Base-by-base conservation (phyloP, 2,113 vertebrate species). In the Paramisgurnus dabryanus region DNA sequence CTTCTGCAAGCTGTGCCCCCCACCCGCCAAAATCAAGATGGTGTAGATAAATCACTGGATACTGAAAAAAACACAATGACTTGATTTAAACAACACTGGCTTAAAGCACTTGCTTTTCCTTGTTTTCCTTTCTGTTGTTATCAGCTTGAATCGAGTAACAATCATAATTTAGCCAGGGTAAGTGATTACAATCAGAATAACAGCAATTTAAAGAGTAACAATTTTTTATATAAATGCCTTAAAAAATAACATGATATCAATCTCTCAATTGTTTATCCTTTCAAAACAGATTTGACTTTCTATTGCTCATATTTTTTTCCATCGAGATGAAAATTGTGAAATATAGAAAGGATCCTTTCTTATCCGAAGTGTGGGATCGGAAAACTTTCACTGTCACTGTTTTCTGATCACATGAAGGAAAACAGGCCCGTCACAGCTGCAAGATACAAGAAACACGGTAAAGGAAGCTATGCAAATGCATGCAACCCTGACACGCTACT, bases 381-480 rank as follows among this genome's bases (percentile, higher is more conserved):
- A 82, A 82, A 91, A 89, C 89, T 89, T 76, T 89, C 86, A 47
- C 88, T 90, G 90, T 93, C 92, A 93, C 87, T 80, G 83, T 81
- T 39, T 87, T 90, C 88, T 92, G 91, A 93, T 92, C 90, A 90
- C 87, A 86, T 80, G 83, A 69, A 84, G 84, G 88, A 88, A 91
- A 86, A 88, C 88, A 77, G 87, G 87, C 86, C 89, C 88, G 88
- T 86, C 88, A 88, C 90, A 90, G 91, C 90, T 88, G 90, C 86
- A 86, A 90, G 88, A 90, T 86, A 87, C 69, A 86, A 89, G 84
- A 91, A 89, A 80, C 63, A 87, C 87, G 89, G 90, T 84, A 84
- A 82, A 86, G 89, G 87, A 88, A 78, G 87, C 88, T 76, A 90
- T 85, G 87, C 89, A 91, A 92, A 93, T 93, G 87, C 86, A 89